A percentile compares a stretch with the other conserved stretches of the same genome.
These are phyloP conservation scores for Corbicula japonica DNA, from an alignment of 2,888 invertebrate genomes.

Conservation along the genomic window DNA sequence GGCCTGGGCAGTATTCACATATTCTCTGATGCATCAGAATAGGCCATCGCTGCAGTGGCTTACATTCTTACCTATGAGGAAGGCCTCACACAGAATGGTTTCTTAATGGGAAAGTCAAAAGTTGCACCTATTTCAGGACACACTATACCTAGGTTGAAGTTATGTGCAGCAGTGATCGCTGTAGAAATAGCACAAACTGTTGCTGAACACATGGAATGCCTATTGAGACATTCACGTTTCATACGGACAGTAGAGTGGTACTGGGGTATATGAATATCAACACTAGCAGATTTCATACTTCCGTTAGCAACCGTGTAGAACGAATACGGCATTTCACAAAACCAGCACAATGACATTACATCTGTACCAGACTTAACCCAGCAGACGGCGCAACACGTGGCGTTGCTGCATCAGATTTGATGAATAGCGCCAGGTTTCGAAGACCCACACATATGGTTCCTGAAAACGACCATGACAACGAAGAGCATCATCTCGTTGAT, in stretches of 20 bases:
- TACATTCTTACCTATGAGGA: constrained; percentile 42
- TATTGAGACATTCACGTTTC: background rate
- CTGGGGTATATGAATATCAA: constrained; percentile 64
- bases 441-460: constrained; percentile 39
- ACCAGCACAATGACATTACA: constrained; percentile 61
- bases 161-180: constrained; percentile 65
- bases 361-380: constrained; percentile 57
- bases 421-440: constrained; percentile 44
- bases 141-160: constrained; percentile 68
- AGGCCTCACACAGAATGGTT: constrained; percentile 34
- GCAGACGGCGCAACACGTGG: constrained; percentile 58
- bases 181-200: constrained; percentile 51
- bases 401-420: constrained; percentile 30
- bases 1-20: background rate
- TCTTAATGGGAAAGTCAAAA: constrained; percentile 66
- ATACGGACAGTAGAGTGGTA: constrained; percentile 28
- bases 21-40: background rate
- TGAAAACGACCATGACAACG: background rate
- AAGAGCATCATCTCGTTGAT: background rate
- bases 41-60: constrained; percentile 50
- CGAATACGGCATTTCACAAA: constrained; percentile 35
- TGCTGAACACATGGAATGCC: constrained; percentile 31
- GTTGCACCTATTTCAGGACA: constrained; percentile 55
- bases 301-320: constrained; percentile 64
- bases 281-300: constrained; percentile 59